Conservation (phyloP, 1,140 invertebrate genomes). For the Drosophila santomea region DNA sequence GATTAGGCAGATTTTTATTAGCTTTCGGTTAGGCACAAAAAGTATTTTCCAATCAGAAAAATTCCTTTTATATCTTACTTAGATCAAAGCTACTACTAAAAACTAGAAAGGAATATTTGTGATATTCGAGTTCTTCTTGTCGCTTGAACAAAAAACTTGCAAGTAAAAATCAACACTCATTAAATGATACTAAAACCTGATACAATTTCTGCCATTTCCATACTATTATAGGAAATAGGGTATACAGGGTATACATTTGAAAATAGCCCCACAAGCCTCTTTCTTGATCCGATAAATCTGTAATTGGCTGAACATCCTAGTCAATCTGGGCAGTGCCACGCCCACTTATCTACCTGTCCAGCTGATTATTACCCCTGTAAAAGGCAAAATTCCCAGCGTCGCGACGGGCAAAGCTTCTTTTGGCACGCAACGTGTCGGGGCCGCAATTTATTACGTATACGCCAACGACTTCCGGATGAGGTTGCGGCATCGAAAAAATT, state of each 20-base stretch:
- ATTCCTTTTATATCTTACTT: background rate
- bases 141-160: background rate
- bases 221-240: no score
- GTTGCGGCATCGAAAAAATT: conserved; percentile 52
- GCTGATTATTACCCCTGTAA: conserved; percentile 35
- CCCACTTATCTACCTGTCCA: conserved; percentile 27
- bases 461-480: conserved; percentile 74
- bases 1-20: background rate
- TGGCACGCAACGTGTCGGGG: conserved; percentile 62
- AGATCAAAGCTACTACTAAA: no score
- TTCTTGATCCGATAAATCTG: conserved; percentile 18
- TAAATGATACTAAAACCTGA: background rate
- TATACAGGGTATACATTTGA: no score
- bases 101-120: no score
- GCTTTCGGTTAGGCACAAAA: background rate
- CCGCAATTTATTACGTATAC: conserved; percentile 77
- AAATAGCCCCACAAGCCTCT: background rate
- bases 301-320: conserved; percentile 30
- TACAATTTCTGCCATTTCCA: background rate
- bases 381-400: conserved; percentile 14
- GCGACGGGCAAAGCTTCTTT: conserved; percentile 47
- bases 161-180: no score
- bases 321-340: conserved; percentile 26
- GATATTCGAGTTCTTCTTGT: no score
- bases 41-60: background rate